Base-by-base conservation (phyloP, 2,113 vertebrate species). In the Oryzias javanicus region DNA sequence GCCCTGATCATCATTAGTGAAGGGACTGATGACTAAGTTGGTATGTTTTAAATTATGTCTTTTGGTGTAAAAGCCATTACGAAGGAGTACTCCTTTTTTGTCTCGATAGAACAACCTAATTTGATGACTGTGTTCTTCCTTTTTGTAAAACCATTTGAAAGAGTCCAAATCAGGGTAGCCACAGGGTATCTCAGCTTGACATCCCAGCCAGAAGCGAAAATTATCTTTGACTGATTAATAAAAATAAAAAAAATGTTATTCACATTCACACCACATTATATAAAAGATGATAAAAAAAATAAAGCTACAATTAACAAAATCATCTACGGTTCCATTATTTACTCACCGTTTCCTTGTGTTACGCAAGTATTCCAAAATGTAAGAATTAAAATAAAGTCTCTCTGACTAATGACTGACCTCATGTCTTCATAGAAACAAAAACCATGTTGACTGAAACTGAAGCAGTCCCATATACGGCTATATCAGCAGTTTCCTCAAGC, bases 111-210 rank as follows among this genome's bases (percentile, higher is more conserved):
- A 49, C 22, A 84, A 20, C 45, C 0, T 0, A 0, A 4, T 14
- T 22, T 0, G 0, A 0, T 0, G 0, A 42, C 8, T 24, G 1
- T 3, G 6, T 46, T 42, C 4, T 14, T 64, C 14, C 40, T 57
- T 74, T 25, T 45, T 59, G 60, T 75, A 77, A 24, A 46, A 17
- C 88, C 85, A 90, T 19, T 14, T 48, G 6, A 63, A 49, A 35
- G 27, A 14, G 14, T 17, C 15, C 6, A 6, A 55, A 20, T 1
- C 24, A 29, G 17, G 1, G 22, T 1, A 6, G 1, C 15, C 35
- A 52, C 84, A 89, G 0, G 78, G 72, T 41, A 90, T 72, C 25
- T 64, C 63, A 42, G 72, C 74, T 70, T 4, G 51, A 58, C 71
- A 77, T 60, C 84, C 85, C 42, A 65, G 19, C 0, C 4, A 44